Evolutionary conservation across 2,113 vertebrate genomes (phyloP).

Genomic region (Actinemys pallida): DNA sequence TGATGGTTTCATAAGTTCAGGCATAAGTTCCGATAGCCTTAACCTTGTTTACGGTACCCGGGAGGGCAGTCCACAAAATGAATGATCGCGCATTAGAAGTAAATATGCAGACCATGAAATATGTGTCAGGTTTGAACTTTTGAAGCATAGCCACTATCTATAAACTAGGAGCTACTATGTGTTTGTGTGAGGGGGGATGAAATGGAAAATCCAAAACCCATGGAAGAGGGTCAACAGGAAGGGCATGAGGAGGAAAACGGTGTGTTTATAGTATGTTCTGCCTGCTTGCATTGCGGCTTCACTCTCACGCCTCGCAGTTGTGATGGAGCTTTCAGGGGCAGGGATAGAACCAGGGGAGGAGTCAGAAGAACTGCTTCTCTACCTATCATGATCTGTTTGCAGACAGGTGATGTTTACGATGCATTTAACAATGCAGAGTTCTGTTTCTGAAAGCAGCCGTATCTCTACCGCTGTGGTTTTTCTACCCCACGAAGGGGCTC

Average conservation of each 20-base stretch:
- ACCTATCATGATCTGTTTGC: background rate
- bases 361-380: background rate
- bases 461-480: background rate
- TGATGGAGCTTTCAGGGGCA: background rate
- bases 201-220: background rate
- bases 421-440: background rate
- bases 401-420: background rate
- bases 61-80: background rate
- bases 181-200: background rate
- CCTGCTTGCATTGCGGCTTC: background rate
- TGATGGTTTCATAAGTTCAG: background rate
- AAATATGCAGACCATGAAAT: background rate
- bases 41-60: background rate
- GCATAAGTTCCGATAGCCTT: background rate
- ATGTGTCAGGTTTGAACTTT: slow-evolving; percentile 49
- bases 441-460: background rate
- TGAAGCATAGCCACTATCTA: background rate
- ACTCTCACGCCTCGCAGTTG: background rate
- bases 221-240: background rate
- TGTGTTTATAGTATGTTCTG: background rate
- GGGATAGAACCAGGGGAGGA: background rate
- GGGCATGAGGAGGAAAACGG: background rate
- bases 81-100: background rate
- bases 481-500: background rate
- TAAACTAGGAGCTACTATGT: background rate